Base-by-base conservation (phyloP, 2,797 vertebrate species). In the Hybognathus amarus region DNA sequence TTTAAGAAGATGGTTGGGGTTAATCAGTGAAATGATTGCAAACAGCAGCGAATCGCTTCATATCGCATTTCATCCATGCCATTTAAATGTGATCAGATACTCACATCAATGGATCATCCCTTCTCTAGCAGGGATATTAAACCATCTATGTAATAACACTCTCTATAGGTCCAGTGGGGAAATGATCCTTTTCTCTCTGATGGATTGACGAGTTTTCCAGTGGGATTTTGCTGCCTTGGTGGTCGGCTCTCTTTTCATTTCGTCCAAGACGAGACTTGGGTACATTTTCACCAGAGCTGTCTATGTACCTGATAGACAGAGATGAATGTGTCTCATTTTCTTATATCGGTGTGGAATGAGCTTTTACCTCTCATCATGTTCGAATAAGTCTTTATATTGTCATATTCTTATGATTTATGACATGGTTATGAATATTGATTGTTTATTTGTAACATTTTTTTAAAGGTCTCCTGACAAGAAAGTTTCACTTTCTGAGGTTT, bases 161-260 rank as follows among this genome's bases (percentile, higher is more conserved):
- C 90, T 90, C 90, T 89, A 89, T 92, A 93, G 90, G 92, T 93
- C 92, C 91, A 91, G 88, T 86, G 92, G 92, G 93, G 91, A 94
- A 94, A 94, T 94, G 90, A 93, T 92, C 90, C 90, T 83, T 69
- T 87, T 87, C 77, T 93, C 91, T 91, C 91, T 92, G 91, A 93
- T 90, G 90, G 91, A 93, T 92, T 91, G 92, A 93, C 92, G 93
- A 89, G 92, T 92, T 94, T 94, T 94, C 93, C 91, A 87, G 92
- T 87, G 92, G 92, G 93, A 94, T 94, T 94, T 94, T 82, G 89
- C 91, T 89, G 90, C 87, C 91, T 88, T 91, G 90, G 91, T 90
- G 90, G 91, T 91, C 89, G 87, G 89, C 90, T 93, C 90, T 93
- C 89, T 24, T 92, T 92, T 93, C 93, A 93, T 94, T 94, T 94